These are phyloP conservation scores for Helicolenus hilgendorfi DNA, from an alignment of 2,797 vertebrate species.

Conservation along the genomic window DNA sequence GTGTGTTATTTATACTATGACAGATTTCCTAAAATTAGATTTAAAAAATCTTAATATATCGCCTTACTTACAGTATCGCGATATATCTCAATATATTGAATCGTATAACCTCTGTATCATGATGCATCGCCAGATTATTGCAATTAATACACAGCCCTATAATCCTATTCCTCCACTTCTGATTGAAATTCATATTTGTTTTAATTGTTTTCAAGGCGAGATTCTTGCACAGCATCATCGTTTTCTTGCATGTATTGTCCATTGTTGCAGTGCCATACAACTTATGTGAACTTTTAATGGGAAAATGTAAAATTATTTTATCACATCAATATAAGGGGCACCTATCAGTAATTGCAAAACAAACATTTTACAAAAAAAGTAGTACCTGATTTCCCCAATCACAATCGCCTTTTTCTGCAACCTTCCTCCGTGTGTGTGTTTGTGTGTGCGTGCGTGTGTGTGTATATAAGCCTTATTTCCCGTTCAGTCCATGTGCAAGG, in stretches of 20 bases:
- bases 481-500: conserved; percentile 55
- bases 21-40: no score
- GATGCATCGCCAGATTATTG: no score
- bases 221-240: neutral
- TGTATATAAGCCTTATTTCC: conserved; percentile 45
- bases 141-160: no score
- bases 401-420: neutral
- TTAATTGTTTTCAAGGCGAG: neutral
- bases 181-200: neutral
- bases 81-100: no score
- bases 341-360: neutral
- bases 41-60: no score
- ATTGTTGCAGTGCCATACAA: neutral
- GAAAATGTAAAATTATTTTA: neutral
- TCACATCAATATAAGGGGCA: neutral
- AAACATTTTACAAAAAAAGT: neutral
- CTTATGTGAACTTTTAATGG: neutral
- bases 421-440: conserved; percentile 6
- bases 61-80: no score
- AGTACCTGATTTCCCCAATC: conserved; percentile 8
- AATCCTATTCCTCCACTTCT: neutral
- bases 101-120: no score
- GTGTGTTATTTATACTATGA: no score
- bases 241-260: neutral
- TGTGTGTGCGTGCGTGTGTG: neutral